Conservation (phyloP, 2,113 vertebrate species). For the Microcebus ravelobensis region DNA sequence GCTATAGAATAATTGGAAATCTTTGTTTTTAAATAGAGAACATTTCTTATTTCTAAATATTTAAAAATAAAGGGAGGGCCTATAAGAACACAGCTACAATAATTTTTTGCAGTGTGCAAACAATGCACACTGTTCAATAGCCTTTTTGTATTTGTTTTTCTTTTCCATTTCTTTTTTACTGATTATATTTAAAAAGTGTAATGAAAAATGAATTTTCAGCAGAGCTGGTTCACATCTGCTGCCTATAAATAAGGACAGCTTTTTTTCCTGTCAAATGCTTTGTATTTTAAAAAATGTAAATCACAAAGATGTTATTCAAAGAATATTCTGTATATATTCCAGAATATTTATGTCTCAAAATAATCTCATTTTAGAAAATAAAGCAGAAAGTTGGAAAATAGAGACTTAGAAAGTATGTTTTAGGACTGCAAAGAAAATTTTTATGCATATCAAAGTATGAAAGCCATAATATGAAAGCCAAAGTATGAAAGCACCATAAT, state of each 20-base stretch:
- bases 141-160: slow-evolving; percentile 8
- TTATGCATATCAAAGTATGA: neutral
- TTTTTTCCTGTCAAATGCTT: slow-evolving; percentile 50
- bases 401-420: neutral
- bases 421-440: slow-evolving; percentile 19
- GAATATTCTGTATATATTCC: slow-evolving; percentile 61
- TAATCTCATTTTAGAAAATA: slow-evolving; percentile 63
- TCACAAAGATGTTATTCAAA: slow-evolving; percentile 71
- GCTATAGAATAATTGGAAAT: neutral
- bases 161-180: neutral
- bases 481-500: neutral
- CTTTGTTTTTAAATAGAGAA: neutral
- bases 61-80: neutral
- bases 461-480: neutral
- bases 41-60: neutral
- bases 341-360: slow-evolving; percentile 29
- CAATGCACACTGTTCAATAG: neutral
- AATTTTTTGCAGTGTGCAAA: neutral
- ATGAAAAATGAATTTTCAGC: slow-evolving; percentile 38
- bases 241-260: slow-evolving; percentile 36
- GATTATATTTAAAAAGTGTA: neutral
- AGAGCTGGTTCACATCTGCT: neutral
- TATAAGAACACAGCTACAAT: neutral
- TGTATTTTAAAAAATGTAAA: slow-evolving; percentile 31
- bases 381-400: neutral